phyloP scores from a whole-genome alignment of 2,797 vertebrate genomes.

The Etheostoma perlongum region DNA sequence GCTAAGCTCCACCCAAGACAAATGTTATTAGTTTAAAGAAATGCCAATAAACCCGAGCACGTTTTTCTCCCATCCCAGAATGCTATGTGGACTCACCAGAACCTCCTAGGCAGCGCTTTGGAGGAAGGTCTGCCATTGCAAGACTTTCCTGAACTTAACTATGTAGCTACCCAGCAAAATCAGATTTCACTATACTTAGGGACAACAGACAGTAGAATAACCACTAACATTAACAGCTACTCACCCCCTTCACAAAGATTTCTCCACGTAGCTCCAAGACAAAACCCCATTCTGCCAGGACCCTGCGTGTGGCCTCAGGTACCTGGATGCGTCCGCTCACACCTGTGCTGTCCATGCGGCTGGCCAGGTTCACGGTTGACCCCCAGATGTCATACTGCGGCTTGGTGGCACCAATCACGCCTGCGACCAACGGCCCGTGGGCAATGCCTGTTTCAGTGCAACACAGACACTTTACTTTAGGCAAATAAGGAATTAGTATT shows the following conservation, averaged over 20 bases:
- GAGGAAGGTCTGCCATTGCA: too few relatives aligned
- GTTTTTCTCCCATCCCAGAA: too few relatives aligned
- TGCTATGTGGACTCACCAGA: too few relatives aligned
- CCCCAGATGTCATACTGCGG: conserved; percentile 89
- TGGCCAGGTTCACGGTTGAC: conserved; percentile 86
- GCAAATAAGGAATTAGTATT: not conserved
- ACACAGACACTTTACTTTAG: not conserved
- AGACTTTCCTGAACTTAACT: not conserved
- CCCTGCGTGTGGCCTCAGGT: conserved; percentile 77
- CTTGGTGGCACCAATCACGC: conserved; percentile 86
- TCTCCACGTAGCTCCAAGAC: conserved; percentile 83
- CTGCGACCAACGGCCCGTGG: conserved; percentile 84
- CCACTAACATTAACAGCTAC: conserved; percentile 11
- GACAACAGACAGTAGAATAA: not conserved
- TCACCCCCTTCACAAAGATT: conserved; percentile 86
- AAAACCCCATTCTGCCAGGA: conserved; percentile 85
- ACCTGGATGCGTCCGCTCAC: conserved; percentile 86
- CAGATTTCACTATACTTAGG: not conserved
- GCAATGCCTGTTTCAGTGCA: conserved; percentile 77
- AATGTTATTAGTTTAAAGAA: too few relatives aligned
- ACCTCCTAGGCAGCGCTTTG: too few relatives aligned
- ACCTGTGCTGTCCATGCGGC: conserved; percentile 87
- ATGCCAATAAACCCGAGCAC: too few relatives aligned
- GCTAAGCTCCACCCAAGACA: too few relatives aligned
- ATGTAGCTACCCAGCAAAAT: not conserved